These are phyloP conservation scores for Aleiodes alternator DNA, from an alignment of 2,888 invertebrate genomes.

Conservation along the genomic window DNA sequence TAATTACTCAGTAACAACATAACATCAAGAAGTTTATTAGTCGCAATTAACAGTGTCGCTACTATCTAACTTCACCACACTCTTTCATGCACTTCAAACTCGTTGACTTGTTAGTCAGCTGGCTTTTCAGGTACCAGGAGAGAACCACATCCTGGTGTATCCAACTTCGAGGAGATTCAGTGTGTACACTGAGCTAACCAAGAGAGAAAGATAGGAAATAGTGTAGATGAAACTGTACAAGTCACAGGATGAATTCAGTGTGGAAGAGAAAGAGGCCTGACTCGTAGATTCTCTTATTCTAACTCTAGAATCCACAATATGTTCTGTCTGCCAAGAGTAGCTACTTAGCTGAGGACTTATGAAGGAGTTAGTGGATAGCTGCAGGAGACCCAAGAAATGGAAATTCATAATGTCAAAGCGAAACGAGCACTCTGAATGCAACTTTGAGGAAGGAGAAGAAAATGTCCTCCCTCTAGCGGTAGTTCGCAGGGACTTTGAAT, in stretches of 20 bases:
- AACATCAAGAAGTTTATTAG: conserved; percentile 57
- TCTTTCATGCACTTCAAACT: conserved; percentile 23
- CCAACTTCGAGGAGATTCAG: conserved; percentile 59
- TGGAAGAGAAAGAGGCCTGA: conserved; percentile 45
- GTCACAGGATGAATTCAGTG: neutral
- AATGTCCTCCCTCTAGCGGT: conserved; percentile 1
- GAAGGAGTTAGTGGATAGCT: conserved; percentile 55
- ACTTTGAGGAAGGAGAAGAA: conserved; percentile 14
- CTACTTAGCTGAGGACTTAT: conserved; percentile 56
- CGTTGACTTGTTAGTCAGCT: conserved; percentile 39
- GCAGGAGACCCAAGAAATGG: conserved; percentile 55
- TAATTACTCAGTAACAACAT: no score
- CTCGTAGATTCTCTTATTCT: conserved; percentile 60
- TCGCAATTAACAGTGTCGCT: conserved; percentile 56
- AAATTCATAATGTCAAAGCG: conserved; percentile 61
- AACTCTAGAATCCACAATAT: conserved; percentile 56
- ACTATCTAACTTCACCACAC: conserved; percentile 35
- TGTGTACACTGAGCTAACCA: conserved; percentile 43
- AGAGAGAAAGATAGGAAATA: conserved; percentile 20
- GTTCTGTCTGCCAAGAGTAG: conserved; percentile 56
- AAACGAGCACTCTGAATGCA: conserved; percentile 40
- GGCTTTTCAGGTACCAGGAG: conserved; percentile 53
- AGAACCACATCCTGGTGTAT: conserved; percentile 62
- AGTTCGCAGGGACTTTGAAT: conserved; percentile 35
- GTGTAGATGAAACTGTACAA: neutral